Evolutionary conservation across 2,113 vertebrate genomes (phyloP).

Genomic region (Callipepla squamata): DNA sequence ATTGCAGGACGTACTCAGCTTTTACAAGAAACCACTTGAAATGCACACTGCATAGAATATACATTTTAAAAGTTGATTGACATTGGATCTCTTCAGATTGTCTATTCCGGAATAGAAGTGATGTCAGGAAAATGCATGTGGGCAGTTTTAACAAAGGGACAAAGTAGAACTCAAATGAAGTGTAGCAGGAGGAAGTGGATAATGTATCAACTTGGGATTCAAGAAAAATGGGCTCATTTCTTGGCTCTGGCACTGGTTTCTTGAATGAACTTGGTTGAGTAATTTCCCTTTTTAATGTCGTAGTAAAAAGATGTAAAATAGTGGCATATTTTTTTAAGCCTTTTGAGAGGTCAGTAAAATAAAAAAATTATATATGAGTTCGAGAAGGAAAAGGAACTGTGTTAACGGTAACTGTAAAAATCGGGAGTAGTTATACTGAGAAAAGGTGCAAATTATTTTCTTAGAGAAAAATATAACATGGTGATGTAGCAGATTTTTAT

Average conservation of each 20-base stretch:
- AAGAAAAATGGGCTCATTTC: fast-evolving
- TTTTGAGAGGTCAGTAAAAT: neutral
- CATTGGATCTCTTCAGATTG: neutral
- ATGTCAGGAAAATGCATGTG: neutral
- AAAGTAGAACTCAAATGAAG: neutral
- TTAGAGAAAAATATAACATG: slow-evolving; percentile 33
- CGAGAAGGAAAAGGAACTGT: slow-evolving; percentile 38
- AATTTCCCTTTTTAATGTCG: neutral
- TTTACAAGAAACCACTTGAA: neutral
- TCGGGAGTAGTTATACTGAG: neutral
- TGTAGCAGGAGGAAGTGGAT: neutral
- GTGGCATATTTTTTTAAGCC: slow-evolving; percentile 8
- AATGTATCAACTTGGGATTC: neutral
- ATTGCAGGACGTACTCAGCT: neutral
- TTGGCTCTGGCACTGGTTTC: neutral
- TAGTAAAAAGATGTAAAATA: neutral
- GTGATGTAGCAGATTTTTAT: slow-evolving; percentile 50
- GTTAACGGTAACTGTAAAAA: slow-evolving; percentile 60
- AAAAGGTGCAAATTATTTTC: slow-evolving; percentile 67
- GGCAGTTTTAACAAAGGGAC: neutral
- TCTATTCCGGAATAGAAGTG: neutral
- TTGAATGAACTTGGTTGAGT: neutral
- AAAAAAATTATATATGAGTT: neutral
- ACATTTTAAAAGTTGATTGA: neutral
- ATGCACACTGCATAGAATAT: neutral